Conservation (phyloP, 2,113 vertebrate species). For the Phyllopteryx taeniolatus region DNA sequence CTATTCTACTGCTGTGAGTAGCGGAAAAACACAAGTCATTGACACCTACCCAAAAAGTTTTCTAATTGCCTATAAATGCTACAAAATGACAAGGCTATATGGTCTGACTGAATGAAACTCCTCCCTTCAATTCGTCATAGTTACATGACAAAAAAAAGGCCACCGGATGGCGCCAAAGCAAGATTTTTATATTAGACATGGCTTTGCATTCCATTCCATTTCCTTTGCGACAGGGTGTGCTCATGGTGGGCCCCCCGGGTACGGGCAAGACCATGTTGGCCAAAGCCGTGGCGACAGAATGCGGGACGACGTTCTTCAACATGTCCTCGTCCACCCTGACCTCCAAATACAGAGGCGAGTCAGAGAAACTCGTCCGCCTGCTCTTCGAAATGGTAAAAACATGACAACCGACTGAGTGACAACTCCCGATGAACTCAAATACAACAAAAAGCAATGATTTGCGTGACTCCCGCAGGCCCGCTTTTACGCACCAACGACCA, state of each 20-base stretch:
- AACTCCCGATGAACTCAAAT: neutral
- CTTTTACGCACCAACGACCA: slow-evolving; percentile 96
- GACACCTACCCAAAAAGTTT: too few relatives aligned
- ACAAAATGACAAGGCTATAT: too few relatives aligned
- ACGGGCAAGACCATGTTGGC: slow-evolving; percentile 96
- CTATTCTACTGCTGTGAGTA: neutral
- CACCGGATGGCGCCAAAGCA: too few relatives aligned
- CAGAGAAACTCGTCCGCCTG: slow-evolving; percentile 96
- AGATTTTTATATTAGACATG: too few relatives aligned
- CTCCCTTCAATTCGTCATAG: too few relatives aligned
- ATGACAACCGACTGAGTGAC: neutral
- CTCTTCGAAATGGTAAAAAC: slow-evolving; percentile 93
- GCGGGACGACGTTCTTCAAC: slow-evolving; percentile 97
- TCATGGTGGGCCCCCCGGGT: slow-evolving; percentile 97
- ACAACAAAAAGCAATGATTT: neutral
- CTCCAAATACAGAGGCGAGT: slow-evolving; percentile 97
- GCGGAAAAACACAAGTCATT: too few relatives aligned
- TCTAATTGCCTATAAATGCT: too few relatives aligned
- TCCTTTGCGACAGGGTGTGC: slow-evolving; percentile 80
- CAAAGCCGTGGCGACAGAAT: slow-evolving; percentile 97
- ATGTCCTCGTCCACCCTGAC: slow-evolving; percentile 95
- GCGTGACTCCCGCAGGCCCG: slow-evolving; percentile 77
- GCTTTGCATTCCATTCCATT: too few relatives aligned
- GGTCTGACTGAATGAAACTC: too few relatives aligned
- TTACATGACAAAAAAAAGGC: too few relatives aligned